A percentile compares a stretch with the other conserved stretches of the same genome.
These are phyloP conservation scores for Xerus inauris DNA, from an alignment of 2,113 vertebrate genomes.

Conservation along the genomic window DNA sequence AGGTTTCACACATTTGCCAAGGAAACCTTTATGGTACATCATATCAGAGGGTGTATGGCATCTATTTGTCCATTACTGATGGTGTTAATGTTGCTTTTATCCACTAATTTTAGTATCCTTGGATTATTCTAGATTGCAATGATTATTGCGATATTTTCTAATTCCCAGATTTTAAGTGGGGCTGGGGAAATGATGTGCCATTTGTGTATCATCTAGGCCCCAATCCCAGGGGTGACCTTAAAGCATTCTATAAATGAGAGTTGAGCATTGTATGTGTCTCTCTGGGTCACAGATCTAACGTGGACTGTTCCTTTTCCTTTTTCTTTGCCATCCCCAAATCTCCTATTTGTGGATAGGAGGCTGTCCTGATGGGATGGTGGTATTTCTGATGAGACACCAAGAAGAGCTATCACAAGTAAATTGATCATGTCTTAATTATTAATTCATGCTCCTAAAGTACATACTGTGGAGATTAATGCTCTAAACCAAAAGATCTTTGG, in stretches of 20 bases:
- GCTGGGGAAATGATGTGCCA: not conserved
- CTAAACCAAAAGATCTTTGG: conserved; percentile 58
- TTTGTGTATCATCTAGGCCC: not conserved
- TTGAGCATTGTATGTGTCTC: not conserved
- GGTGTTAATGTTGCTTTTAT: rapidly evolving
- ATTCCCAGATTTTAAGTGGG: not conserved
- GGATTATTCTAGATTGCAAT: not conserved
- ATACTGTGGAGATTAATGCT: conserved; percentile 67
- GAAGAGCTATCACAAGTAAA: conserved; percentile 74
- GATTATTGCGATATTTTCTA: not conserved
- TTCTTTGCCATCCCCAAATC: not conserved
- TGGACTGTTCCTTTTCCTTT: not conserved
- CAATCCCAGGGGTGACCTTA: not conserved
- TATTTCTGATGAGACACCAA: conserved; percentile 69
- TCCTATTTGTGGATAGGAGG: conserved; percentile 67
- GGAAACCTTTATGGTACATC: not conserved
- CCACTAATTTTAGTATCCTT: not conserved
- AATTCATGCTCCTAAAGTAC: conserved; percentile 82
- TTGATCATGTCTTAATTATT: conserved; percentile 80
- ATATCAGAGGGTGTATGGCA: rapidly evolving
- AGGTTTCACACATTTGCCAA: not conserved
- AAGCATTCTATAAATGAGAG: not conserved
- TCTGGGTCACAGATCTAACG: not conserved
- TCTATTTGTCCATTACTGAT: rapidly evolving
- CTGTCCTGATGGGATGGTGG: conserved; percentile 51